These are phyloP conservation scores for Gila robusta DNA, from an alignment of 2,797 vertebrate species.

Conservation along the genomic window DNA sequence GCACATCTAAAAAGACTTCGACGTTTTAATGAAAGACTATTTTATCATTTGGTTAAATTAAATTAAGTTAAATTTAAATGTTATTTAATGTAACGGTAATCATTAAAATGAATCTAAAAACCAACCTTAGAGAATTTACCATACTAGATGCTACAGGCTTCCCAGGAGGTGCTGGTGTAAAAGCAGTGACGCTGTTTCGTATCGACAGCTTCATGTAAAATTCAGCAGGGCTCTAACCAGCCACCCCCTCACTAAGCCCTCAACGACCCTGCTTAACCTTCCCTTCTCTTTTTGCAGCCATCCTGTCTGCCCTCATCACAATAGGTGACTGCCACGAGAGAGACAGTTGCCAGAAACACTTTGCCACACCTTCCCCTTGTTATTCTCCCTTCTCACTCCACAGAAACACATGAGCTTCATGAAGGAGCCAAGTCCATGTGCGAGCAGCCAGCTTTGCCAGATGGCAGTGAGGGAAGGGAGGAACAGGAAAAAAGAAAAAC, in stretches of 20 bases:
- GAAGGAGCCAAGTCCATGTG: slow-evolving; percentile 36
- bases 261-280: slow-evolving; percentile 44
- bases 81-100: not conserved
- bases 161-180: slow-evolving; percentile 36
- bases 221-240: slow-evolving; percentile 65
- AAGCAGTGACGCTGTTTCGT: slow-evolving; percentile 5
- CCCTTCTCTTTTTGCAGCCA: slow-evolving; percentile 32
- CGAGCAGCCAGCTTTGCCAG: slow-evolving; percentile 51
- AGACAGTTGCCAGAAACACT: slow-evolving; percentile 50
- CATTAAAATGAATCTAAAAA: not conserved
- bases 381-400: slow-evolving; percentile 44
- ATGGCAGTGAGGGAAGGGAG: slow-evolving; percentile 23
- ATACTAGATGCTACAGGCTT: slow-evolving; percentile 37
- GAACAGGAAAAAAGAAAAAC: not conserved
- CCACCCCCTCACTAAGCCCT: slow-evolving; percentile 54
- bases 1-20: not conserved
- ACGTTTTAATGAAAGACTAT: not conserved
- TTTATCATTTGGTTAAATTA: too few species aligned
- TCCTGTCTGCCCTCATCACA: slow-evolving; percentile 50
- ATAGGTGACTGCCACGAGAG: slow-evolving; percentile 25
- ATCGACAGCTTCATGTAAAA: slow-evolving; percentile 73
- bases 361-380: slow-evolving; percentile 40
- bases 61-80: not conserved
- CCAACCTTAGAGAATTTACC: slow-evolving; percentile 42
- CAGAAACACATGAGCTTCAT: slow-evolving; percentile 48